Evolutionary conservation across 1,140 invertebrate species (phyloP).

Genomic region (Brachionus asplanchnoidis): DNA sequence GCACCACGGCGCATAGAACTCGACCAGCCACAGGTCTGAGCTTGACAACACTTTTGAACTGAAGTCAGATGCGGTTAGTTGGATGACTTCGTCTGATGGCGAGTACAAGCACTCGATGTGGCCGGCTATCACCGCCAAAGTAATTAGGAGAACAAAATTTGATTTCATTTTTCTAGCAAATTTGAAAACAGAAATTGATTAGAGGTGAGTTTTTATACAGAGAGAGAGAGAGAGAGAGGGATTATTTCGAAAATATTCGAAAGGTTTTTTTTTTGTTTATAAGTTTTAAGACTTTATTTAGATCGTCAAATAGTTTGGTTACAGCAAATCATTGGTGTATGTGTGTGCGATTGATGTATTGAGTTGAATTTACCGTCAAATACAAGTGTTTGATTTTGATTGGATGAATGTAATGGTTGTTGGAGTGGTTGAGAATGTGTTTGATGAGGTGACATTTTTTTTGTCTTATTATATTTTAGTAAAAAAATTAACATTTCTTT

Average conservation of each 20-base stretch:
- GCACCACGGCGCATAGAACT: slow-evolving; percentile 84
- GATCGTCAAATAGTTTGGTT: slow-evolving; percentile 13
- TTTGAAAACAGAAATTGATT: neutral
- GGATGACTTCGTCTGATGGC: slow-evolving; percentile 75
- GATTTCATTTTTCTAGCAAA: neutral
- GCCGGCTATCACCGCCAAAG: neutral
- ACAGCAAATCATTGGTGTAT: slow-evolving; percentile 15
- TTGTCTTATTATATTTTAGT: neutral
- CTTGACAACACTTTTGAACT: slow-evolving; percentile 67
- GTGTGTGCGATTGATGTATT: neutral
- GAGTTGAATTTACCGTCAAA: neutral
- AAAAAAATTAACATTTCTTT: too few relatives aligned
- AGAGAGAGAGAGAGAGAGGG: neutral
- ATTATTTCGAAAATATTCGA: too few relatives aligned
- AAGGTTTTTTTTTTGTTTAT: neutral
- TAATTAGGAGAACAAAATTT: neutral
- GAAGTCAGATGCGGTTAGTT: slow-evolving; percentile 90
- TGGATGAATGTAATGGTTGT: neutral
- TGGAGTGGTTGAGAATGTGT: neutral
- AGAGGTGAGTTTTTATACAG: neutral
- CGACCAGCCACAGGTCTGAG: slow-evolving; percentile 88
- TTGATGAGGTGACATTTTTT: neutral
- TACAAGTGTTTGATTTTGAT: slow-evolving; percentile 30
- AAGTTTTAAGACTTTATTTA: neutral
- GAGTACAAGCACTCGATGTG: neutral